Conservation (phyloP, 2,888 invertebrate genomes). For the Lissocephala sabroskyi region DNA sequence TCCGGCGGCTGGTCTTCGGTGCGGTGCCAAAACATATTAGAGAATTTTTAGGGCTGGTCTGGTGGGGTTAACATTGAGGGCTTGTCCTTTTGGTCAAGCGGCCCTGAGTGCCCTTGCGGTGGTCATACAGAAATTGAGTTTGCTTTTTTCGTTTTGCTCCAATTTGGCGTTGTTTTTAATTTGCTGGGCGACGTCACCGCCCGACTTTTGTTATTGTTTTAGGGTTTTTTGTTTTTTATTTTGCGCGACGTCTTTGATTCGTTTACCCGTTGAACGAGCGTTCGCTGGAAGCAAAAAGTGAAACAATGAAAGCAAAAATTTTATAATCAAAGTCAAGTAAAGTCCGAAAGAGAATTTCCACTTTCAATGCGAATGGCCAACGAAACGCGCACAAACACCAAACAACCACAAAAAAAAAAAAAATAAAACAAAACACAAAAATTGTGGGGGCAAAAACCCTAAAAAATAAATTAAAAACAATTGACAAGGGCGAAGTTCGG, state of each 20-base stretch:
- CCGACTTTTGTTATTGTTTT: constrained; percentile 1
- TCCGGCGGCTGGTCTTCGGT: constrained; percentile 25
- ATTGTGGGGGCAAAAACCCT: no score
- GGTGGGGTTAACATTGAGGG: no score
- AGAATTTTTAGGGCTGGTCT: no score
- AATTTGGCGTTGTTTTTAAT: background rate
- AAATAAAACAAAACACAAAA: constrained; percentile 7
- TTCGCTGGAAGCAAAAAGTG: constrained; percentile 27
- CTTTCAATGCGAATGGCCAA: constrained; percentile 20
- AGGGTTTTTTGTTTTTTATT: constrained; percentile 12
- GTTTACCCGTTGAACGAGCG: constrained; percentile 40
- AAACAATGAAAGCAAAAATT: constrained; percentile 11
- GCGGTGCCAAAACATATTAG: constrained; percentile 52
- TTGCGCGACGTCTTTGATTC: constrained; percentile 2
- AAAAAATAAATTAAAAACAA: no score
- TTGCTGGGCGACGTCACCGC: background rate
- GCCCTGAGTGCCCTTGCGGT: no score
- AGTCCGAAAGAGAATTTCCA: constrained; percentile 33
- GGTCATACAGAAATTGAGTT: no score
- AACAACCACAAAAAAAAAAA: constrained; percentile 8
- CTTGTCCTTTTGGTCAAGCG: no score
- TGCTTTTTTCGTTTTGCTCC: background rate
- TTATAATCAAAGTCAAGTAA: constrained; percentile 18
- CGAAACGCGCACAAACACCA: constrained; percentile 1
- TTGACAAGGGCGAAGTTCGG: no score